These are phyloP conservation scores for Drosophila cognata DNA, from an alignment of 2,888 invertebrate genomes.

Conservation along the genomic window DNA sequence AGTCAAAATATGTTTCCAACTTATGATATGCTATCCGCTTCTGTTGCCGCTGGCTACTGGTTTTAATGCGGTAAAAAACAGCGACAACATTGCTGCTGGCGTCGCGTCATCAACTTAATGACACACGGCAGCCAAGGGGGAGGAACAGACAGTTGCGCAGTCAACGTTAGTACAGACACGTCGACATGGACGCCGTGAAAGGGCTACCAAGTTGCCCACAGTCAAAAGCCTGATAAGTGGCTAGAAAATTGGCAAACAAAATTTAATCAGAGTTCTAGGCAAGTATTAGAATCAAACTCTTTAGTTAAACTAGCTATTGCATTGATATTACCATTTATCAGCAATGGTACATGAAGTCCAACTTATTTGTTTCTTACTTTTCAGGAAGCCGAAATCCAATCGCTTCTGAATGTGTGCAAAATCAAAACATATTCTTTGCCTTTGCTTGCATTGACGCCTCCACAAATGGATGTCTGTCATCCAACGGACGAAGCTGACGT, in stretches of 20 bases:
- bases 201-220: not conserved
- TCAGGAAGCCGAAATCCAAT: not conserved
- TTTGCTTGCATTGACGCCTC: slow-evolving; percentile 47
- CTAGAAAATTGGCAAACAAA: not conserved
- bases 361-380: not conserved
- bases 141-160: not conserved
- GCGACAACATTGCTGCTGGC: slow-evolving; percentile 27
- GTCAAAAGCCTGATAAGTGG: not conserved
- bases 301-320: not conserved
- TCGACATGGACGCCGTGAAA: not conserved
- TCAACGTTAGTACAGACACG: slow-evolving; percentile 7
- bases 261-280: not conserved
- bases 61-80: slow-evolving; percentile 45
- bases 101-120: slow-evolving; percentile 34
- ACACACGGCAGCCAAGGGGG: slow-evolving; percentile 16
- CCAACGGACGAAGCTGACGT: slow-evolving; percentile 16
- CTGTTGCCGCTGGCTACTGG: slow-evolving; percentile 67
- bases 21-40: slow-evolving; percentile 66
- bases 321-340: not conserved
- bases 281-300: not conserved
- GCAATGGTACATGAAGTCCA: not conserved
- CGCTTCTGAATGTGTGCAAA: slow-evolving; percentile 1
- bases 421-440: not conserved
- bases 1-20: slow-evolving; percentile 82
- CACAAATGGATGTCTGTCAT: slow-evolving; percentile 40